phyloP scores from a whole-genome alignment of 2,113 vertebrate genomes.

The Myxocyprinus asiaticus region DNA sequence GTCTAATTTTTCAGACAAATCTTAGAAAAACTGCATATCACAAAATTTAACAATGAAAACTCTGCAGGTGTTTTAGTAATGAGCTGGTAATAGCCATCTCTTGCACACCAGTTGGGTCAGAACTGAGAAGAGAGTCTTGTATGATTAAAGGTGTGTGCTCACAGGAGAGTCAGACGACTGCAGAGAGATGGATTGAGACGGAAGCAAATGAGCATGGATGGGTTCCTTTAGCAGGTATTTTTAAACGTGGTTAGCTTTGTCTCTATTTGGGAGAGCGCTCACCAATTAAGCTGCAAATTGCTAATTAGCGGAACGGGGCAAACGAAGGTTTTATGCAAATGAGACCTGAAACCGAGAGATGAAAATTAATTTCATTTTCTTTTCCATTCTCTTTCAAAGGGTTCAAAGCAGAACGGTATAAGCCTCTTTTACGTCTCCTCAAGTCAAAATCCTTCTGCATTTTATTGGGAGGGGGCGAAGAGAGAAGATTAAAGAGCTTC shows the following conservation, averaged over 20 bases:
- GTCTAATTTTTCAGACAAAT: slow-evolving; percentile 5
- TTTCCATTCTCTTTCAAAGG: slow-evolving; percentile 63
- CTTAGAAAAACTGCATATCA: background rate
- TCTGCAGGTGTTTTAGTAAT: slow-evolving; percentile 28
- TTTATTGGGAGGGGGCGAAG: slow-evolving; percentile 69
- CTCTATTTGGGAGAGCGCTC: slow-evolving; percentile 71
- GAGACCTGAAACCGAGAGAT: slow-evolving; percentile 76
- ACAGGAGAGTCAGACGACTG: slow-evolving; percentile 19
- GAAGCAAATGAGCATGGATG: slow-evolving; percentile 37
- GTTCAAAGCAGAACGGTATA: slow-evolving; percentile 79
- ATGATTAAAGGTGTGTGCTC: slow-evolving; percentile 48
- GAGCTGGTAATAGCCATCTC: slow-evolving; percentile 2
- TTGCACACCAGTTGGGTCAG: background rate
- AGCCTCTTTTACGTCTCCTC: slow-evolving; percentile 82
- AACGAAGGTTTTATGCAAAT: slow-evolving; percentile 82
- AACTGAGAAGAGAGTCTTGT: background rate
- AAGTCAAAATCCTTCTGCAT: slow-evolving; percentile 81
- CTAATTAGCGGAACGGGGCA: slow-evolving; percentile 81
- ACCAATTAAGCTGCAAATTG: slow-evolving; percentile 85
- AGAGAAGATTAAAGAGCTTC: slow-evolving; percentile 74
- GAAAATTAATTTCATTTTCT: slow-evolving; percentile 59
- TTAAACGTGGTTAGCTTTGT: slow-evolving; percentile 73
- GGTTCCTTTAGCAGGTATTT: slow-evolving; percentile 69
- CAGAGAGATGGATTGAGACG: slow-evolving; percentile 13
- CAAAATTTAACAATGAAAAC: background rate